Evolutionary conservation across 2,888 invertebrate genomes (phyloP), one percentile per base, ranked within the genome.

Genomic region (Trichopria drosophilae): DNA sequence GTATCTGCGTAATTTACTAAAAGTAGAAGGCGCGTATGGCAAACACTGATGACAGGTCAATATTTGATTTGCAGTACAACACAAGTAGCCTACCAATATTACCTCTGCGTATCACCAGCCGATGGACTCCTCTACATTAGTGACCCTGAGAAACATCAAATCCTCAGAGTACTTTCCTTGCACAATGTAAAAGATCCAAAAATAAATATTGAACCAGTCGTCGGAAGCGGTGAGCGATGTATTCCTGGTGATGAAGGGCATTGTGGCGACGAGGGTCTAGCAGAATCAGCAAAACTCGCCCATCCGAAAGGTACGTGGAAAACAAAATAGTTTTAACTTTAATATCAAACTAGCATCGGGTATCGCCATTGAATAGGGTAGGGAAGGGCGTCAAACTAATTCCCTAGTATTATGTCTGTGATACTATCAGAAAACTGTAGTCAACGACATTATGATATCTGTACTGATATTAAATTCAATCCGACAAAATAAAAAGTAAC

Each of bases 121-220:
- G 95, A 97, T 74, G 96, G 96, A 6, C 89, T 91, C 70, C 82
- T 99, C 42, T 97, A 96, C 77, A 90, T 99, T 65, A 96, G 97
- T 34, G 93, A 98, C 76, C 93, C 96, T 23, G 94, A 94, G 71
- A 86, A 88, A 65, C 93, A 94, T 76, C 93, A 92, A 80, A 90
- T 93, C 44, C 77, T 92, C 54, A 83, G 87, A 65, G 86, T 91
- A 1, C 76, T 92, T 31, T 83, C 87, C 0, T 75, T 92, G 62
- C 90, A 90, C 61, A 86, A 88, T 67, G 87, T 92, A 6, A 82
- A 86, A 51, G 90, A 92, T 76, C 92, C 93, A 10, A 81, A 85
- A 39, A 82, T 89, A 42, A 93, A 93, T 70, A 89, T 88, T 56
- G 92, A 92, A 73, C 82, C 90, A 5, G 86, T 90, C 5, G 91